Percentiles rank a stretch among this genome's conserved stretches.
These are phyloP conservation scores for Gopherus evgoodei DNA, from an alignment of 2,113 vertebrate species.

Conservation along the genomic window DNA sequence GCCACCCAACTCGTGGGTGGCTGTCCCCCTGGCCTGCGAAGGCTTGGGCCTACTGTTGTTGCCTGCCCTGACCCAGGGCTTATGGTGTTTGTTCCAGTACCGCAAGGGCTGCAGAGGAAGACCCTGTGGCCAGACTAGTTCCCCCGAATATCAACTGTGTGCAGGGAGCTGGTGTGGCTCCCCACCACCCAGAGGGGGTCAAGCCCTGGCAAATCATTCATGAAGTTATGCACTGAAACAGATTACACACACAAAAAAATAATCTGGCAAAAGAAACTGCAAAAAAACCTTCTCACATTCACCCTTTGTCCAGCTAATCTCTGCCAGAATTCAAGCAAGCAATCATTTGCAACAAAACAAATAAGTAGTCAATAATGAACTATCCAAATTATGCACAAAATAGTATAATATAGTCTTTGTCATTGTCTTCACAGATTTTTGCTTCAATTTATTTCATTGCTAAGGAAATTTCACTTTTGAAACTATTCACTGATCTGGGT, in stretches of 20 bases:
- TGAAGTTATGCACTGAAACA: background rate
- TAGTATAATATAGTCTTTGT: background rate
- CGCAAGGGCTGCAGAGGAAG: too few relatives aligned
- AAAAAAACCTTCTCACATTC: fast-evolving
- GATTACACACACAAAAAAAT: background rate
- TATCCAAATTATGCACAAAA: background rate
- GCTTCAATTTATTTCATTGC: background rate
- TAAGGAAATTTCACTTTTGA: background rate
- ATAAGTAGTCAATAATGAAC: background rate
- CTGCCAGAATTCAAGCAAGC: background rate
- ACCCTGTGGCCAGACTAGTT: too few relatives aligned
- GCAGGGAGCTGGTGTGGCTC: too few relatives aligned
- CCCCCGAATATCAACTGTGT: too few relatives aligned
- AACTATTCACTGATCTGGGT: background rate
- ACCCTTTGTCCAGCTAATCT: background rate
- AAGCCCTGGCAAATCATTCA: too few relatives aligned
- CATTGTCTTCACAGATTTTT: fast-evolving
- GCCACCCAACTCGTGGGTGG: too few relatives aligned
- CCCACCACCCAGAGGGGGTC: too few relatives aligned
- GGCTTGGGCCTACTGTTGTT: too few relatives aligned
- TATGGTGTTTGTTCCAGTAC: too few relatives aligned
- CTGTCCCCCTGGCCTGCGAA: too few relatives aligned
- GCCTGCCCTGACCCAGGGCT: too few relatives aligned
- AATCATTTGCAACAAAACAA: background rate
- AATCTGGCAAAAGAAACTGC: background rate